Evolutionary conservation across 1,140 invertebrate species (phyloP), one percentile per base, ranked within the genome.

Genomic region (Gonioctena quinquepunctata): DNA sequence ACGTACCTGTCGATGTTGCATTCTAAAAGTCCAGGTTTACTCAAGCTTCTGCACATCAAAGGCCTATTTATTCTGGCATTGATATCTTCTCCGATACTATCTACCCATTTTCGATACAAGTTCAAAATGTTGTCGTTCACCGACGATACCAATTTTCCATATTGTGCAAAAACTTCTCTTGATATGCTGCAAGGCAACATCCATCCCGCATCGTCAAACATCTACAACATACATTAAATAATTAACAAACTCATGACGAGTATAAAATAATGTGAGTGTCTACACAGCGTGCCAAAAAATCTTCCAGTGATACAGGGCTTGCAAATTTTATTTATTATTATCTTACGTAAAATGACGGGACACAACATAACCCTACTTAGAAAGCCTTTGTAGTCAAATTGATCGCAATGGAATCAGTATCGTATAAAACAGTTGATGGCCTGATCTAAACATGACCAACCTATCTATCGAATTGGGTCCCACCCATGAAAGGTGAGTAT

Each of bases 1-100:
- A 42, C 13, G 80, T 84, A 90, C 90, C 86, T 86, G 83, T 94
- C 91, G 66, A 95, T 91, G 81, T 95, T 95, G 77, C 90, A 91
- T 82, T 94, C 91, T 52, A 96, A 78, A 56, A 93, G 83, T 1
- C 90, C 90, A 52, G 84, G 86, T 71, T 87, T 87, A 66, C 87
- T 86, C 4, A 82, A 80, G 77, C 89, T 92, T 25, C 88, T 88
- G 52, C 87, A 84, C 85, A 96, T 90, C 49, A 96, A 80, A 11
- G 91, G 90, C 56, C 88, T 87, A 72, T 94, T 90, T 8, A 95
- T 84, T 48, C 87, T 85, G 21, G 84, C 83, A n/a, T 83, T 78
- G 18, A 92, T 83, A 73, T 89, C 87, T 69, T 88, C 85, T 18
- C 88, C 89, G 8, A 90, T 76, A 22, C 83, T 83, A 57, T 86